Base-by-base conservation (phyloP, 1,140 invertebrate genomes). In the Solen grandis region DNA sequence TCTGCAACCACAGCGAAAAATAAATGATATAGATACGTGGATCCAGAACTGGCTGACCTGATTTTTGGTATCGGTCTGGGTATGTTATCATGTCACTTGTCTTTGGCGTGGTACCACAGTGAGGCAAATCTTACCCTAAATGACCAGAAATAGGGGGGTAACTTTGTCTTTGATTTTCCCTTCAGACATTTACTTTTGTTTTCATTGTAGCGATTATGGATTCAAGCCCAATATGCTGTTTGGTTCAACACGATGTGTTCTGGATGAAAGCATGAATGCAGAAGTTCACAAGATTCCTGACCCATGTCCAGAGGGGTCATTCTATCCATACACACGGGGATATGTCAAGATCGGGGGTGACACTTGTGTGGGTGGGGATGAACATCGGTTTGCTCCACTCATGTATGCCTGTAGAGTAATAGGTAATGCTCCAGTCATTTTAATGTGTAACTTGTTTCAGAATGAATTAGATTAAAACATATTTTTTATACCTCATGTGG, bases 261-360 rank as follows among this genome's bases (percentile, higher is more conserved):
- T 31, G 27, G 87, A 86, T 57, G 33, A 60, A 22, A 33, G 46
- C 13, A 88, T 88, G 19, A 29, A 16, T 62, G 38, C n/a, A 62
- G 94, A 96, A 91, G 95, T 95, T 0, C 96, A 96, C 85, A 92
- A 91, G 1, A 89, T 95, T 1, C 96, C 96, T 0, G 22, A 77
- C 0, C 91, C 90, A 14, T 98, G 97, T 86, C 92, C 83, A 10
- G 78, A 90, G 25, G 80, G 82, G 22, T 96, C 94, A 87, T 98
- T 97, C 87, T 95, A 96, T 87, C 92, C 95, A 14, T 83, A 78
- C 55, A 97, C 96, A 0, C 96, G 96, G 92, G 97, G 97, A 88
- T 92, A 97, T 89, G 91, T 95, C 1, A 96, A 96, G 90, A 96
- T 97, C 72, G 92, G 95, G n/a, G 96, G 96, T 4, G 95, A 98